These are phyloP conservation scores for Cantharis lateralis DNA, from an alignment of 2,888 invertebrate species.

Conservation along the genomic window DNA sequence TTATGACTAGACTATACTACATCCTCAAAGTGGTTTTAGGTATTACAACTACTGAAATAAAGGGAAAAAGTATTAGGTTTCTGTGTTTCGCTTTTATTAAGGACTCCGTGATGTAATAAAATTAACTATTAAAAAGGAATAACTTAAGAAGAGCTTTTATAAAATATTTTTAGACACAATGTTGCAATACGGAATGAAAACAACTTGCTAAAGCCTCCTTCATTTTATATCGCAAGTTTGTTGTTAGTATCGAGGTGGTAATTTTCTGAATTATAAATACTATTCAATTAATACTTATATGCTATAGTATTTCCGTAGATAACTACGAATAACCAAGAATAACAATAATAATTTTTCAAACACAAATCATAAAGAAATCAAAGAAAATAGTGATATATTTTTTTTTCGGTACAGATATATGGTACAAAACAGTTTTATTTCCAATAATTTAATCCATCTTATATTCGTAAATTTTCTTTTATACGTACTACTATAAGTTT, in stretches of 20 bases:
- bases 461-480: background rate
- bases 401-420: background rate
- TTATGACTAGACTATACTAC: background rate
- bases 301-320: background rate
- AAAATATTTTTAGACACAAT: background rate
- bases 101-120: background rate
- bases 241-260: background rate
- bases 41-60: background rate
- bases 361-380: background rate
- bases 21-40: background rate
- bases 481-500: background rate
- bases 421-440: background rate
- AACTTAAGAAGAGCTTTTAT: background rate
- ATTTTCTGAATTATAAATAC: background rate
- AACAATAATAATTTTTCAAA: background rate
- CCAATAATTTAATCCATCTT: background rate
- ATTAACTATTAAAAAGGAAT: background rate
- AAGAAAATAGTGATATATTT: background rate
- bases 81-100: background rate
- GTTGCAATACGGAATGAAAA: constrained; percentile 10
- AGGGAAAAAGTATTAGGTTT: background rate
- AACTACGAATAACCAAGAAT: no score
- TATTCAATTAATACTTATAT: background rate
- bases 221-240: background rate
- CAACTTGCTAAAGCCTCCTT: background rate